phyloP scores from a whole-genome alignment of 1,140 invertebrate genomes.

The Chironomus tepperi region DNA sequence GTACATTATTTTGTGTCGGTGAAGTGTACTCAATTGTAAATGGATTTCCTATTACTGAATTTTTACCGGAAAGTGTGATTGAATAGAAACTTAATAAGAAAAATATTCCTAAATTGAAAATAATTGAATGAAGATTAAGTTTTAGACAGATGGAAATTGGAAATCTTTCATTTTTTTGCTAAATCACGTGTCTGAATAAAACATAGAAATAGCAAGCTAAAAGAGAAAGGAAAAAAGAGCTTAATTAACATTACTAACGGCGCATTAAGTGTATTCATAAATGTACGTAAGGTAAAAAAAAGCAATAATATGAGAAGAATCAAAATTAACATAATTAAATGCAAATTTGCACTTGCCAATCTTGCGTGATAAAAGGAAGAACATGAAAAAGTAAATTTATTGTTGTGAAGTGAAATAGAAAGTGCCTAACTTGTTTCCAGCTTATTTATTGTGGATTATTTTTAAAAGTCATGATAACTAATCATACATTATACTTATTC shows the following conservation, averaged over 20 bases:
- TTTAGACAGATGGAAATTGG: conserved; percentile 5
- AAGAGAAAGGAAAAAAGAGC: conserved; percentile 4
- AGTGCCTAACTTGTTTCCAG: not conserved
- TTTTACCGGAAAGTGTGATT: not conserved
- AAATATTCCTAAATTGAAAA: not conserved
- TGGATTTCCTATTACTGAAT: too few species aligned
- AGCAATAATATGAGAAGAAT: not conserved
- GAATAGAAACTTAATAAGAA: not conserved
- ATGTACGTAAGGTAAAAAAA: not conserved
- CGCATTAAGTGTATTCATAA: conserved; percentile 2
- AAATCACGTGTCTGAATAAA: conserved; percentile 7
- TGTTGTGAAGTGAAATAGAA: not conserved
- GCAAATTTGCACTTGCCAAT: conserved; percentile 7
- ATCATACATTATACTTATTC: too few species aligned
- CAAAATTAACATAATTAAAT: not conserved
- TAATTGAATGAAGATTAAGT: not conserved
- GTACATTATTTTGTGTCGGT: too few species aligned
- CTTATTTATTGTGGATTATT: not conserved
- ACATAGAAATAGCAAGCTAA: not conserved
- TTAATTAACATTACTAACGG: conserved; percentile 13
- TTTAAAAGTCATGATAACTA: too few species aligned
- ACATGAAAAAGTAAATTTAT: not conserved
- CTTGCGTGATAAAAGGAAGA: not conserved
- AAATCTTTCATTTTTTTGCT: not conserved
- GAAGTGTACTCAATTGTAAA: too few species aligned